Conservation (phyloP, 2,113 vertebrate species). For the Nicator chloris region DNA sequence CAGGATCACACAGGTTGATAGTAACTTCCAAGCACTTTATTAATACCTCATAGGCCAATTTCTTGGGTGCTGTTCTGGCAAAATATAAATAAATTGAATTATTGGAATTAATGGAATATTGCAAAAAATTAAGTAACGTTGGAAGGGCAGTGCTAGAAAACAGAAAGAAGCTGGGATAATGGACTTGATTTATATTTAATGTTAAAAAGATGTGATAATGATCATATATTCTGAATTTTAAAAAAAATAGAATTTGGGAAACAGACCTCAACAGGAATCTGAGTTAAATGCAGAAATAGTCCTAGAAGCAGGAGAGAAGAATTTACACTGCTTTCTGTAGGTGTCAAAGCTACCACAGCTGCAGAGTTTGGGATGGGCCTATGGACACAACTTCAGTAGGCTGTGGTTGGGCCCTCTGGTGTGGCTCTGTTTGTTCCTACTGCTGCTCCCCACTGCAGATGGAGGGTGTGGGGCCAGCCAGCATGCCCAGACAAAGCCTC, state of each 20-base stretch:
- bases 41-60: neutral
- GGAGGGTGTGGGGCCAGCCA: neutral
- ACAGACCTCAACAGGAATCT: neutral
- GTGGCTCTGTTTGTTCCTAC: neutral
- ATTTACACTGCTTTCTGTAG: neutral
- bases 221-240: neutral
- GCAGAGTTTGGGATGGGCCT: neutral
- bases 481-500: neutral
- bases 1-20: neutral
- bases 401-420: accelerated
- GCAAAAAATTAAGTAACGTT: neutral
- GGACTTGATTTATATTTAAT: neutral
- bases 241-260: neutral
- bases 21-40: neutral
- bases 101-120: neutral
- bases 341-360: neutral
- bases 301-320: neutral
- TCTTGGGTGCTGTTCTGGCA: neutral
- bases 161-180: neutral
- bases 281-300: neutral
- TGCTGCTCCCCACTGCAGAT: neutral
- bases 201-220: neutral
- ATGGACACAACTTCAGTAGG: neutral
- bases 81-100: neutral
- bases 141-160: neutral